Conservation (phyloP, 2,113 vertebrate genomes). For the Carettochelys insculpta region DNA sequence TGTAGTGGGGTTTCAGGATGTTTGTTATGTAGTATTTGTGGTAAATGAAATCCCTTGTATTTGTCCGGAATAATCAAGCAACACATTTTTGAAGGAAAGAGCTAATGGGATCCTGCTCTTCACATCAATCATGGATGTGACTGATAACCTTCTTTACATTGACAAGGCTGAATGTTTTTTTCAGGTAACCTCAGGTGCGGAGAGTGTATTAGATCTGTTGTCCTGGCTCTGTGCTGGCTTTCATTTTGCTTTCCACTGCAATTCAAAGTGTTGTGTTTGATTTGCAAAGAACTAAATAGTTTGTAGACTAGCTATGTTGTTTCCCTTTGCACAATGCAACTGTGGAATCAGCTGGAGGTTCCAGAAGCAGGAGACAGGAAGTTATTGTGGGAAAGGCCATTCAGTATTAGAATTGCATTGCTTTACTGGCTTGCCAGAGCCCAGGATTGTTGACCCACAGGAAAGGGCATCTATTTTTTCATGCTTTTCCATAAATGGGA, state of each 20-base stretch:
- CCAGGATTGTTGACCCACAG: neutral
- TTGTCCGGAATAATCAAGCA: neutral
- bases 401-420: neutral
- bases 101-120: neutral
- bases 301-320: neutral
- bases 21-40: neutral
- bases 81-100: neutral
- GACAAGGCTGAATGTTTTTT: neutral
- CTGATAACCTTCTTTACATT: neutral
- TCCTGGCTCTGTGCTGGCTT: neutral
- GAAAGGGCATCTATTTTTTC: neutral
- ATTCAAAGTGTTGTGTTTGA: neutral
- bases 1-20: neutral
- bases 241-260: neutral
- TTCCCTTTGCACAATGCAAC: neutral
- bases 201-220: fast-evolving
- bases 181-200: fast-evolving
- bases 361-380: neutral
- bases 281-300: neutral
- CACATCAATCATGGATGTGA: neutral
- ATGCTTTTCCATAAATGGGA: neutral
- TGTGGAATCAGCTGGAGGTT: neutral
- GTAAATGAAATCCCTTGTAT: neutral
- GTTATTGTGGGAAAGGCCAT: neutral
- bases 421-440: neutral